Evolutionary conservation across 2,888 invertebrate genomes (phyloP), one percentile per base, ranked within the genome.

Genomic region (Cephus pygmeus): DNA sequence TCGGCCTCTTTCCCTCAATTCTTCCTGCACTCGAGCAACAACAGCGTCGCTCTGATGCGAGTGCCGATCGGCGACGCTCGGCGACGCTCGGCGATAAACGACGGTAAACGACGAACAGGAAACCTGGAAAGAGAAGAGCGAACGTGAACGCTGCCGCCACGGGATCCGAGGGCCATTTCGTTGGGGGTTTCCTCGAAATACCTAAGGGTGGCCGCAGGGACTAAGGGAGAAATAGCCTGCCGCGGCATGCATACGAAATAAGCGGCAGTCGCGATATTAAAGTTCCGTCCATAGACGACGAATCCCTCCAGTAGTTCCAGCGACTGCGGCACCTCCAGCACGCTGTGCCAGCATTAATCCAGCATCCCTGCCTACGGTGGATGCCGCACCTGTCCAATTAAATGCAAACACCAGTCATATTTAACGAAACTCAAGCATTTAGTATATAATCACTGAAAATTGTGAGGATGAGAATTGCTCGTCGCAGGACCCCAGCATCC

Each of bases 221-320:
- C 73, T 79, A 76, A 75, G 73, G 78, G 76, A 80, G 80, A 81
- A 82, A 78, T 79, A 82, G 79, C 77, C 76, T 75, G 78, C 78
- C 83, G 80, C 81, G 84, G 84, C 76, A 81, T 83, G 87, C 87
- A 87, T 87, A 87, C 85, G 83, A 87, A 87, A 84, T 86, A 84
- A 85, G 81, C 83, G 84, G 83, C 83, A 81, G 83, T 80, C 80
- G 82, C 82, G 83, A 85, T 86, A 87, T 87, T 87, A 87, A 87
- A 84, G 85, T 84, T 84, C 81, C 82, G 83, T 40, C 84, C 79
- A 34, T 71, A 76, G 81, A 15, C 40, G 79, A 86, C 84, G 84
- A 86, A 85, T 82, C 82, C 78, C 80, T 73, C 78, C 75, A 75
- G 73, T 82, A 81, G 79, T 79, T 79, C 40, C 15, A 40, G 40